phyloP scores from a whole-genome alignment of 2,888 invertebrate species.

The Poecilus cupreus region DNA sequence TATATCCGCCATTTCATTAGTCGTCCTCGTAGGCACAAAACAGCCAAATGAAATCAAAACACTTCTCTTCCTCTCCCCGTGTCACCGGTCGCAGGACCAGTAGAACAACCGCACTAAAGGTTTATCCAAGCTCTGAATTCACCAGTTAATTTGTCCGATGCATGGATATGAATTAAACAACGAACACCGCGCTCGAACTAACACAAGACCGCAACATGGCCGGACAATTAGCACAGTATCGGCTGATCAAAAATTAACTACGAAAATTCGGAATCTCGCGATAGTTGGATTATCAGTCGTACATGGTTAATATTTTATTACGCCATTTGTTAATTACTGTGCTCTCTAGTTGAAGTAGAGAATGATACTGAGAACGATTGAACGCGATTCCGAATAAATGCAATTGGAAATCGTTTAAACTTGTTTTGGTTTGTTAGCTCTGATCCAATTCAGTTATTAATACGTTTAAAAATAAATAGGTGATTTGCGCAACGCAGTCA shows the following conservation, averaged over 20 bases:
- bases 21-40: neutral
- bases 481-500: too few species aligned
- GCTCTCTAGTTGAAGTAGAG: neutral
- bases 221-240: slow-evolving; percentile 45
- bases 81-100: too few species aligned
- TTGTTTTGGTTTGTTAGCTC: too few species aligned
- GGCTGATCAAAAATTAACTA: slow-evolving; percentile 48
- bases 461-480: too few species aligned
- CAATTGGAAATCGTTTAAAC: too few species aligned
- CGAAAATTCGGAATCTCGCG: slow-evolving; percentile 26
- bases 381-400: neutral
- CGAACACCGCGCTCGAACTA: neutral
- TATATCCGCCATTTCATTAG: neutral
- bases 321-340: slow-evolving; percentile 42
- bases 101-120: slow-evolving; percentile 11
- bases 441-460: too few species aligned
- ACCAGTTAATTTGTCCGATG: slow-evolving; percentile 46
- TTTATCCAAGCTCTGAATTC: neutral
- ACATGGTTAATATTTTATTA: slow-evolving; percentile 48
- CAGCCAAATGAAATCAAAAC: slow-evolving; percentile 36
- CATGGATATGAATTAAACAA: slow-evolving; percentile 48
- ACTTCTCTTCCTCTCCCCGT: neutral
- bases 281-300: slow-evolving; percentile 49
- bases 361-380: neutral
- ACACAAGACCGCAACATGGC: slow-evolving; percentile 22